phyloP scores from a whole-genome alignment of 64 coral and sea anemone genomes.

The Astreopora myriophthalma region DNA sequence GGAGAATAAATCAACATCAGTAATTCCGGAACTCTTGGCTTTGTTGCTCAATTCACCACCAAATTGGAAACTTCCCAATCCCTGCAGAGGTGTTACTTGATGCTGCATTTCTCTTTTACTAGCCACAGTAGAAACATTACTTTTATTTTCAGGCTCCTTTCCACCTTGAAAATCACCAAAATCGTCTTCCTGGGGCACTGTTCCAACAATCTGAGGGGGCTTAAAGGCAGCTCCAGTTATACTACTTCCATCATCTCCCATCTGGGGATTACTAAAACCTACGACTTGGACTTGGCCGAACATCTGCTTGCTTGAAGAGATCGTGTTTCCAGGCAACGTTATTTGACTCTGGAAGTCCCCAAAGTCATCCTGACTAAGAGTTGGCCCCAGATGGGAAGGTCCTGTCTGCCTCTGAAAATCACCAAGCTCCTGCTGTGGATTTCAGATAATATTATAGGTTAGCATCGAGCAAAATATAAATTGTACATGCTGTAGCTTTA shows the following conservation, averaged over 20 bases:
- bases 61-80: not conserved
- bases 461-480: too few species aligned
- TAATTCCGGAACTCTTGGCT: not conserved
- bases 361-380: not conserved
- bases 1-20: not conserved
- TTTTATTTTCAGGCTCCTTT: not conserved
- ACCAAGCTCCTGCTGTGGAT: not conserved
- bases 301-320: not conserved
- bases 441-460: not conserved
- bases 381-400: not conserved
- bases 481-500: not conserved
- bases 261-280: not conserved
- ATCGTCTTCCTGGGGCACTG: not conserved
- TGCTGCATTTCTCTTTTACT: not conserved
- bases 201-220: not conserved
- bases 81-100: not conserved
- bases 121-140: not conserved
- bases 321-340: not conserved
- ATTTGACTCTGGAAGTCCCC: constrained; percentile 17
- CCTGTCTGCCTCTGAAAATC: constrained; percentile 4
- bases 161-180: constrained; percentile 60
- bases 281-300: not conserved
- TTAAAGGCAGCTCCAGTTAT: not conserved
- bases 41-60: not conserved
- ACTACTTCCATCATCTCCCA: not conserved